Conservation (phyloP, 1,140 invertebrate species). For the Proctacanthus coquilletti region DNA sequence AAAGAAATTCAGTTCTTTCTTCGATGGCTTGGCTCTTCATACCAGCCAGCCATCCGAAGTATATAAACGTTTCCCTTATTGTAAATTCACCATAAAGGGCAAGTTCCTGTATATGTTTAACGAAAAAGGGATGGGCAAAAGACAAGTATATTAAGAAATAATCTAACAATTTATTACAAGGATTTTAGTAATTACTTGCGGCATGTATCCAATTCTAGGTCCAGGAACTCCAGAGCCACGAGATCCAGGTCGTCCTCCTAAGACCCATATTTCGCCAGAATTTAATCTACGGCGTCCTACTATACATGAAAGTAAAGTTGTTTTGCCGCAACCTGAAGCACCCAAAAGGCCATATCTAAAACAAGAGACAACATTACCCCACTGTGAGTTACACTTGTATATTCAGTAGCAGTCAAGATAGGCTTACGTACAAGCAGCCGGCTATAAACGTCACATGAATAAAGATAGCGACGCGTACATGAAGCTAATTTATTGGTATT, state of each 20-base stretch:
- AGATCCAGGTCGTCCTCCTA: slow-evolving; percentile 70
- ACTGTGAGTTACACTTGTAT: no score
- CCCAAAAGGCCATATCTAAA: slow-evolving; percentile 73
- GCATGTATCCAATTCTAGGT: slow-evolving; percentile 49
- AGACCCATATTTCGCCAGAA: slow-evolving; percentile 70
- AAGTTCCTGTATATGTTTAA: slow-evolving; percentile 48
- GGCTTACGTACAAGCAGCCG: no score
- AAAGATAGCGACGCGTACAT: no score
- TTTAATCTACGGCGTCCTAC: slow-evolving; percentile 68
- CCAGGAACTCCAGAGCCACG: slow-evolving; percentile 74
- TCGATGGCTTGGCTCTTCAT: slow-evolving; percentile 60
- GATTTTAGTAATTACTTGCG: slow-evolving; percentile 34
- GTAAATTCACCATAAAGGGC: slow-evolving; percentile 84
- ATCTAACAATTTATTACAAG: slow-evolving; percentile 15
- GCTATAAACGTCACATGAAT: no score
- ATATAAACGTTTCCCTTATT: slow-evolving; percentile 77
- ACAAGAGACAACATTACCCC: no score
- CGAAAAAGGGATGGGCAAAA: slow-evolving; percentile 5
- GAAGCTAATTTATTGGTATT: no score
- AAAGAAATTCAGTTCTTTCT: slow-evolving; percentile 62
- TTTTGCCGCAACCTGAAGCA: slow-evolving; percentile 73
- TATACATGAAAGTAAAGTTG: slow-evolving; percentile 73
- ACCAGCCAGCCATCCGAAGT: slow-evolving; percentile 78
- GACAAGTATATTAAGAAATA: not conserved
- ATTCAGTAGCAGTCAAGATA: no score